These are phyloP conservation scores for Gymnothorax javanicus DNA, from an alignment of 2,797 vertebrate species.

Conservation along the genomic window DNA sequence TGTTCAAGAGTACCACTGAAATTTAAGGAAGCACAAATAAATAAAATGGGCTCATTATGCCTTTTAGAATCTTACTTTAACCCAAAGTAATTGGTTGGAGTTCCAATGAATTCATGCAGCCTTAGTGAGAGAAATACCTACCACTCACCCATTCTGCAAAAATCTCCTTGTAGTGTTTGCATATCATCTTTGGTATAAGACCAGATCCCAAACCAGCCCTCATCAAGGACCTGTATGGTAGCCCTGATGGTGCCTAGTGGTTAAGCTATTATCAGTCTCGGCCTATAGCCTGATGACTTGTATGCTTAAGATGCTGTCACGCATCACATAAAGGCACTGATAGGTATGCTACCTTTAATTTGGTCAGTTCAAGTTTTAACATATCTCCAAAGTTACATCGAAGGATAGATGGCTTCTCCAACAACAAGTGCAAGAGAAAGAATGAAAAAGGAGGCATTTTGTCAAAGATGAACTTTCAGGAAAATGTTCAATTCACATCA, in stretches of 20 bases:
- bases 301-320: slow-evolving; percentile 78
- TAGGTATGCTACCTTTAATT: slow-evolving; percentile 73
- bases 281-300: slow-evolving; percentile 76
- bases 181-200: slow-evolving; percentile 73
- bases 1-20: slow-evolving; percentile 70
- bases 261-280: slow-evolving; percentile 82
- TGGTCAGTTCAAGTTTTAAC: slow-evolving; percentile 84
- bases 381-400: slow-evolving; percentile 60
- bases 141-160: slow-evolving; percentile 74
- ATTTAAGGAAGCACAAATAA: slow-evolving; percentile 74
- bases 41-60: slow-evolving; percentile 73
- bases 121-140: slow-evolving; percentile 69
- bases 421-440: slow-evolving; percentile 49
- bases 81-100: slow-evolving; percentile 74
- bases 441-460: slow-evolving; percentile 53
- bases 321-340: slow-evolving; percentile 69
- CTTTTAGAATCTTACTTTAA: slow-evolving; percentile 77
- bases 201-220: slow-evolving; percentile 66
- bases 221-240: slow-evolving; percentile 78
- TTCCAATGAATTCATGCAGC: slow-evolving; percentile 77
- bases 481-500: slow-evolving; percentile 80
- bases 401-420: slow-evolving; percentile 60
- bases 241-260: slow-evolving; percentile 60
- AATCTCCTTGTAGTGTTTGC: slow-evolving; percentile 74
- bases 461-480: slow-evolving; percentile 68